Percentiles rank a stretch among this genome's conserved stretches.
Conservation (phyloP, 2,797 vertebrate species). For the Amphiprion clarkii region DNA sequence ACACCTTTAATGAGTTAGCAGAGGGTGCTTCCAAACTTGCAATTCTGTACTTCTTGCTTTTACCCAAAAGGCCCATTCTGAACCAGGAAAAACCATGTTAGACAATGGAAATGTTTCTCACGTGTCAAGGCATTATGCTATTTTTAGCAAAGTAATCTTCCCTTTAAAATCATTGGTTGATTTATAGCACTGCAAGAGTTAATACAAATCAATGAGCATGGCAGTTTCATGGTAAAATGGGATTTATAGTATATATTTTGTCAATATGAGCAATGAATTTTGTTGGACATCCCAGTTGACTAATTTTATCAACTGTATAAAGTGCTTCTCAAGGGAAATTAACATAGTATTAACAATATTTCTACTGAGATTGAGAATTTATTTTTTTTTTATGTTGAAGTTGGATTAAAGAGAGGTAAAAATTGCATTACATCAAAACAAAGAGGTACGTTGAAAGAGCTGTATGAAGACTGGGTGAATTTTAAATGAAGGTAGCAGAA, state of each 20-base stretch:
- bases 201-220: neutral
- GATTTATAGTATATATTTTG: neutral
- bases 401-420: neutral
- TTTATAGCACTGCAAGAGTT: neutral
- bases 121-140: too few species aligned
- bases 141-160: neutral
- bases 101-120: neutral
- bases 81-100: too few species aligned
- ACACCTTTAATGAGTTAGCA: too few species aligned
- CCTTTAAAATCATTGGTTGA: neutral
- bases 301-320: too few species aligned
- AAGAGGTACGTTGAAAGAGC: neutral
- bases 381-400: too few species aligned
- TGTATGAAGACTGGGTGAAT: constrained; percentile 8
- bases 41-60: too few species aligned
- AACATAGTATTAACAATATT: neutral
- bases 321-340: neutral
- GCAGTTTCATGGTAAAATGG: neutral
- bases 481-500: neutral
- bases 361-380: neutral
- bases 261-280: neutral
- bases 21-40: too few species aligned
- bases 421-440: neutral
- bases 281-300: too few species aligned
- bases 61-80: too few species aligned